Evolutionary conservation across 2,113 vertebrate genomes (phyloP).

Genomic region (Promerops cafer): DNA sequence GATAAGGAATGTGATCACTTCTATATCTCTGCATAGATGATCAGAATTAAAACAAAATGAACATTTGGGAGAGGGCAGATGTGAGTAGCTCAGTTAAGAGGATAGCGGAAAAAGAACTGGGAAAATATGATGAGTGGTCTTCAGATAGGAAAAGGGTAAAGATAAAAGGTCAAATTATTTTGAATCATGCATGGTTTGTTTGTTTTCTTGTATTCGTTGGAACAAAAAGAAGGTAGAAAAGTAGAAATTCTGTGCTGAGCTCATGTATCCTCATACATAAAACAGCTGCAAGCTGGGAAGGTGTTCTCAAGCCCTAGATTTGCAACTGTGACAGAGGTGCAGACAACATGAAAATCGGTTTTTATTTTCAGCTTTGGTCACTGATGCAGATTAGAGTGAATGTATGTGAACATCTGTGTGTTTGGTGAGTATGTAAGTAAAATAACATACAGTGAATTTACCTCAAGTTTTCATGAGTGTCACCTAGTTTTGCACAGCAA

Average conservation of each 20-base stretch:
- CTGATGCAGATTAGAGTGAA: not conserved
- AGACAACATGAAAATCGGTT: not conserved
- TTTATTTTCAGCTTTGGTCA: not conserved
- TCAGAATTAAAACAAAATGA: not conserved
- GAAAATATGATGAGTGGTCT: not conserved
- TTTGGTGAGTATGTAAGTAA: not conserved
- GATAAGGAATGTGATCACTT: not conserved
- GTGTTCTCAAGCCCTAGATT: not conserved
- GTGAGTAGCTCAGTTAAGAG: not conserved
- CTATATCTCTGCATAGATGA: not conserved
- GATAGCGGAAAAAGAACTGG: not conserved
- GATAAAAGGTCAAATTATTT: not conserved
- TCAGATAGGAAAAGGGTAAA: not conserved
- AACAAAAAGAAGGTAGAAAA: not conserved
- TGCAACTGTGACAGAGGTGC: not conserved
- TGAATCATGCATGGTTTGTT: not conserved
- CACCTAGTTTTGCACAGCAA: not conserved
- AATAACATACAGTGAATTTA: not conserved
- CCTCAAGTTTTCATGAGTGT: not conserved
- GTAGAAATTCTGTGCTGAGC: not conserved
- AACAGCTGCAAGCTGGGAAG: not conserved
- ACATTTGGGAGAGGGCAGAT: not conserved
- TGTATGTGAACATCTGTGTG: not conserved
- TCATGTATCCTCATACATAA: not conserved
- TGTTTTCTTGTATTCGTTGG: not conserved